These are phyloP conservation scores for Cephalotes varians DNA, from an alignment of 2,888 invertebrate genomes.

Conservation along the genomic window DNA sequence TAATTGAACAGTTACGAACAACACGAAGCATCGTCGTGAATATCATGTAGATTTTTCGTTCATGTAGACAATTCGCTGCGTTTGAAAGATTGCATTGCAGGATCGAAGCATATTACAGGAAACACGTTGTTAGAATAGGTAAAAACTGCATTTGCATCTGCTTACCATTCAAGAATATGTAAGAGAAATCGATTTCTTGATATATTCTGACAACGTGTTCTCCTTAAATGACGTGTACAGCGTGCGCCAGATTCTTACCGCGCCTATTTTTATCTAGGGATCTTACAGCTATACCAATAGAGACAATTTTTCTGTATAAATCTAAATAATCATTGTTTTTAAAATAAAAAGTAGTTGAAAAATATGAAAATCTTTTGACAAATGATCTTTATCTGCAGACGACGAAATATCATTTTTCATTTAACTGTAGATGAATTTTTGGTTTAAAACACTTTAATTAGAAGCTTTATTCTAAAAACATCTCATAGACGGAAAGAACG, in stretches of 20 bases:
- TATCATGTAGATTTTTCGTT: too few species aligned
- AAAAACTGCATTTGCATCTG: constrained; percentile 33
- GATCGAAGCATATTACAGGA: constrained; percentile 16
- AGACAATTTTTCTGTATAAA: background rate
- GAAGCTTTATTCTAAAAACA: background rate
- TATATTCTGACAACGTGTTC: constrained; percentile 44
- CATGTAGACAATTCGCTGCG: background rate
- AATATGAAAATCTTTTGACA: background rate
- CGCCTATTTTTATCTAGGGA: background rate
- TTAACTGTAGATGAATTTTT: background rate
- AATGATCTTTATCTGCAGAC: background rate
- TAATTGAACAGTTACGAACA: constrained; percentile 11
- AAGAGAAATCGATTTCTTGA: constrained; percentile 50
- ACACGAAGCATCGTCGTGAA: background rate
- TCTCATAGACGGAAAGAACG: too few species aligned
- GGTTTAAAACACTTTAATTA: background rate
- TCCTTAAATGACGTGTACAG: constrained; percentile 5
- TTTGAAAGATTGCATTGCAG: background rate
- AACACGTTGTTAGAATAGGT: constrained; percentile 39
- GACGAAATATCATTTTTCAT: background rate
- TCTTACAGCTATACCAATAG: background rate
- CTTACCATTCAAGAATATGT: constrained; percentile 43
- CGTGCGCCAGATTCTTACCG: constrained; percentile 12
- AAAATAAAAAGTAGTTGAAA: background rate
- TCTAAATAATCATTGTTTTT: background rate